phyloP scores from a whole-genome alignment of 2,888 invertebrate genomes.

The Darwinula stevensoni region DNA sequence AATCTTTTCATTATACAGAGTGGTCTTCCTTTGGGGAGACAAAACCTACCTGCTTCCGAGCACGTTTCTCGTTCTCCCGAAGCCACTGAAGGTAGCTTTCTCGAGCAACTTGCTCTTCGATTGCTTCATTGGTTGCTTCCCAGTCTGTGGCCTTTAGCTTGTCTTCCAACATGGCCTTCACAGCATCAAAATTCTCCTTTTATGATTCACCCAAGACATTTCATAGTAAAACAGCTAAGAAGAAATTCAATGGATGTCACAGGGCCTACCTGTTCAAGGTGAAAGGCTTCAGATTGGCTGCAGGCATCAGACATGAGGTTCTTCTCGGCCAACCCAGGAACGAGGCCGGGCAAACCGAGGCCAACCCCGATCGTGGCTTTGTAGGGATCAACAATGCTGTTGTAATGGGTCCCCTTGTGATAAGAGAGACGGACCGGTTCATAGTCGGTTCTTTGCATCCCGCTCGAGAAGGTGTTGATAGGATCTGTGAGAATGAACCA shows the following conservation, averaged over 20 bases:
- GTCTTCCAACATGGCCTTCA: slow-evolving; percentile 58
- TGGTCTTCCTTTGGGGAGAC: slow-evolving; percentile 14
- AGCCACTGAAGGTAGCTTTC: slow-evolving; percentile 58
- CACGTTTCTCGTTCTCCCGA: slow-evolving; percentile 30
- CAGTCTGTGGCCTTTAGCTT: slow-evolving; percentile 63
- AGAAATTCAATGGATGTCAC: neutral
- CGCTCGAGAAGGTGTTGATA: slow-evolving; percentile 59
- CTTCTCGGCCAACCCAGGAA: slow-evolving; percentile 38
- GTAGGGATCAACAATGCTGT: slow-evolving; percentile 56
- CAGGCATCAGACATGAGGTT: slow-evolving; percentile 40
- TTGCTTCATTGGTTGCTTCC: slow-evolving; percentile 70
- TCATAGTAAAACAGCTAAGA: neutral
- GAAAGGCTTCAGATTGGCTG: slow-evolving; percentile 40
- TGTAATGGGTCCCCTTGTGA: slow-evolving; percentile 59
- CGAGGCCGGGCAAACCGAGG: slow-evolving; percentile 45
- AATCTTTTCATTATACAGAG: too few relatives aligned
- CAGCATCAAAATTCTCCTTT: slow-evolving; percentile 12
- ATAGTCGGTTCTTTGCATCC: slow-evolving; percentile 36
- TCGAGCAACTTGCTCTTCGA: slow-evolving; percentile 59
- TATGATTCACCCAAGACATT: neutral
- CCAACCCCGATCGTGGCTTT: slow-evolving; percentile 39
- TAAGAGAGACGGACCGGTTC: slow-evolving; percentile 55
- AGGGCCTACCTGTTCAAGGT: slow-evolving; percentile 35
- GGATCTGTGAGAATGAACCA: slow-evolving; percentile 28
- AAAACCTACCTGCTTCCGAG: too few relatives aligned